Conservation (phyloP, 2,797 vertebrate species). For the Australoheros facetus region DNA sequence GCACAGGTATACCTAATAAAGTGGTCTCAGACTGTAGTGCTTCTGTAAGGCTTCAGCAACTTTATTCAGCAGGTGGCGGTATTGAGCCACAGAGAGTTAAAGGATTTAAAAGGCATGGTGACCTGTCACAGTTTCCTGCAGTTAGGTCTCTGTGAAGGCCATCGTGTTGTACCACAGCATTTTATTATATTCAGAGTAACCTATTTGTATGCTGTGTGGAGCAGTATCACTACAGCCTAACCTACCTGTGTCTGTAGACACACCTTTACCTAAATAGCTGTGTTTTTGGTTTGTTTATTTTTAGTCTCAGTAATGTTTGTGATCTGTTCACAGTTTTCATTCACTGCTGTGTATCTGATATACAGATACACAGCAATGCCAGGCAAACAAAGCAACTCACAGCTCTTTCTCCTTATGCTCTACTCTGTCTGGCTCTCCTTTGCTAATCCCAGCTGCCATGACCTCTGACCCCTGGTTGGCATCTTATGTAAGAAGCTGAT, state of each 20-base stretch:
- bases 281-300: background rate
- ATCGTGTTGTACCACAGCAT: background rate
- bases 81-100: background rate
- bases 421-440: conserved; percentile 3
- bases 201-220: background rate
- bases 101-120: background rate
- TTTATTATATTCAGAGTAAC: background rate
- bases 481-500: conserved; percentile 57
- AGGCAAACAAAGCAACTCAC: background rate
- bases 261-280: background rate
- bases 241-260: background rate
- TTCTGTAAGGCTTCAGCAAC: background rate
- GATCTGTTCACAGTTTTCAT: background rate
- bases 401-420: conserved; percentile 13
- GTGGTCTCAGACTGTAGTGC: background rate
- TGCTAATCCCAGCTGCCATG: conserved; percentile 55
- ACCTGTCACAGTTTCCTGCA: conserved; percentile 7
- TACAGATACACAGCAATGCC: background rate
- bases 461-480: conserved; percentile 52
- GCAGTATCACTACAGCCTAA: background rate
- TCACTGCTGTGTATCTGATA: background rate
- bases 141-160: background rate
- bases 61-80: conserved; percentile 47
- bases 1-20: background rate
- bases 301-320: background rate